Evolutionary conservation across 2,113 vertebrate species (phyloP).

Genomic region (Myotis yumanensis): DNA sequence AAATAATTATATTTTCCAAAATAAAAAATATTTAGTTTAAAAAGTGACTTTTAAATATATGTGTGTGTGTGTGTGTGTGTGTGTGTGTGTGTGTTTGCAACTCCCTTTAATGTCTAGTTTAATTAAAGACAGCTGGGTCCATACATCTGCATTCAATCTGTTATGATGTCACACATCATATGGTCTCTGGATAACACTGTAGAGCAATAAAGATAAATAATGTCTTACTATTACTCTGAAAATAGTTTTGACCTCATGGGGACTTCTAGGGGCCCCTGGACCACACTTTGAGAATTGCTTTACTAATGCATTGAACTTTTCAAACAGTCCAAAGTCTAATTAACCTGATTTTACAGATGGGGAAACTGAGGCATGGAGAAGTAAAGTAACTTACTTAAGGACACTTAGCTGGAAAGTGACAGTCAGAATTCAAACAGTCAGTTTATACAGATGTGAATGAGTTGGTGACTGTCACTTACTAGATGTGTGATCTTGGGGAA

Average conservation of each 20-base stretch:
- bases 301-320: not conserved
- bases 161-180: not conserved
- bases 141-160: not conserved
- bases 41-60: not conserved
- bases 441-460: not conserved
- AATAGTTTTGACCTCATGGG: conserved; percentile 7
- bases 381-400: not conserved
- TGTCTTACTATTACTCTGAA: not conserved
- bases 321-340: not conserved
- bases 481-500: not conserved
- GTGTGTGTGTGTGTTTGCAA: not conserved
- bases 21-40: conserved; percentile 22
- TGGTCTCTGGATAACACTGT: not conserved
- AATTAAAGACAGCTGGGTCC: not conserved
- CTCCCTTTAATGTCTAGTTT: not conserved
- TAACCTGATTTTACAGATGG: not conserved
- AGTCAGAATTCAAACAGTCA: not conserved
- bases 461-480: not conserved
- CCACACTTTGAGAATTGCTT: not conserved
- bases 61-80: too few species aligned
- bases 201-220: not conserved
- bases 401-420: not conserved
- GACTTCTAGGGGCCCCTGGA: not conserved
- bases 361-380: not conserved
- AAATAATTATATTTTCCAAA: not conserved